These are phyloP conservation scores for Ictalurus furcatus DNA, from an alignment of 2,113 vertebrate species.

Conservation along the genomic window DNA sequence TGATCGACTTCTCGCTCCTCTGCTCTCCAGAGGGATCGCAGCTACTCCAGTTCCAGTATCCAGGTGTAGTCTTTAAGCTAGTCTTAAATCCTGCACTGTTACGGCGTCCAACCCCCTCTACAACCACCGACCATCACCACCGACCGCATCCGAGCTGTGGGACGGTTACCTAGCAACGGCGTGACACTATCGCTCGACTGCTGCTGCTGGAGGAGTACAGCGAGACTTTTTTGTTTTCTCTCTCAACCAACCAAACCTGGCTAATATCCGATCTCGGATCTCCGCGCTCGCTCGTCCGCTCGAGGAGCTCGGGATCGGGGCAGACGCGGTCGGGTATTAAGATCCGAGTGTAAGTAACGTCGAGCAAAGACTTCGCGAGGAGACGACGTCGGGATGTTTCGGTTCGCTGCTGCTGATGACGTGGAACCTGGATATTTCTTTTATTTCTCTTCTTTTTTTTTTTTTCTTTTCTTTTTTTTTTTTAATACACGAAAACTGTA, in stretches of 20 bases:
- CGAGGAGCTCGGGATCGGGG: not conserved
- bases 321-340: too few species aligned
- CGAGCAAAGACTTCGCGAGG: not conserved
- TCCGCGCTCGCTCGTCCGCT: not conserved
- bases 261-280: too few species aligned
- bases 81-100: conserved; percentile 52
- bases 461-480: not conserved
- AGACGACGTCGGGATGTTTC: not conserved
- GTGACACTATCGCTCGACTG: not conserved
- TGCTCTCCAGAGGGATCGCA: conserved; percentile 57
- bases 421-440: conserved; percentile 9
- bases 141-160: conserved; percentile 10
- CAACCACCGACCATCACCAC: not conserved
- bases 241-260: not conserved
- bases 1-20: conserved; percentile 43
- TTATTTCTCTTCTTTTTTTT: not conserved
- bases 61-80: conserved; percentile 53
- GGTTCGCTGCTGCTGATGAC: conserved; percentile 23
- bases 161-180: conserved; percentile 47
- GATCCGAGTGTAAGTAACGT: not conserved
- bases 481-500: not conserved
- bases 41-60: conserved; percentile 51
- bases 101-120: conserved; percentile 7
- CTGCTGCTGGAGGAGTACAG: not conserved
- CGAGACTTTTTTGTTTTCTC: not conserved